A percentile compares a stretch with the other conserved stretches of the same genome.
Evolutionary conservation across 1,140 invertebrate genomes (phyloP).

Genomic region (Heliothis virescens): DNA sequence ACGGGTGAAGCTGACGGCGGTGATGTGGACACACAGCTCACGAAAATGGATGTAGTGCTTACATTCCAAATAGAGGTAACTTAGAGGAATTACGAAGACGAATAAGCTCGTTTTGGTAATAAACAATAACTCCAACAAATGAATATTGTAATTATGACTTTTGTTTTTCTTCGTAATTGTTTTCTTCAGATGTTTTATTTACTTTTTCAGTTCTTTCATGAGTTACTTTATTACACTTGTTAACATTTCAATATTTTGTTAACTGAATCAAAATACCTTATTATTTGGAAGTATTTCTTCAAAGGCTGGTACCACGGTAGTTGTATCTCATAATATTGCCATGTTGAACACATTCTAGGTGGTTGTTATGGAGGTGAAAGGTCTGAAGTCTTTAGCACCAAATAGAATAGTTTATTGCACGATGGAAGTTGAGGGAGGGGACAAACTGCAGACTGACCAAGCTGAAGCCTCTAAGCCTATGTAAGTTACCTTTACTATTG

Average conservation of each 20-base stretch:
- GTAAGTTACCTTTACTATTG: constrained; percentile 86
- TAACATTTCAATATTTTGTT: too few species aligned
- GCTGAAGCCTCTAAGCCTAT: constrained; percentile 99
- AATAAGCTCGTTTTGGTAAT: too few species aligned
- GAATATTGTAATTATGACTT: too few species aligned
- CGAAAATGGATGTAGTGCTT: constrained; percentile 98
- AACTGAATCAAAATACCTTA: too few species aligned
- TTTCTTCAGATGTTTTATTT: too few species aligned
- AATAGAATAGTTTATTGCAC: constrained; percentile 99
- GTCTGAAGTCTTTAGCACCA: constrained; percentile 97
- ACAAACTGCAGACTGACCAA: constrained; percentile 99
- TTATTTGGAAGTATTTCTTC: background rate
- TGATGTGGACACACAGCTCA: constrained; percentile 95
- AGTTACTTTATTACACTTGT: background rate
- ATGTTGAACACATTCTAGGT: constrained; percentile 88
- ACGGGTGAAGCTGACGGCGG: constrained; percentile 94
- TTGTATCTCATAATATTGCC: background rate
- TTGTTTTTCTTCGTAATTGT: too few species aligned
- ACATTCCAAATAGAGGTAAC: constrained; percentile 98
- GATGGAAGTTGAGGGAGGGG: constrained; percentile 99
- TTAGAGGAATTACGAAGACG: constrained; percentile 30
- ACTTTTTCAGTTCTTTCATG: background rate
- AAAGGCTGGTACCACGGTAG: background rate
- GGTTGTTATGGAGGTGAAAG: constrained; percentile 99
- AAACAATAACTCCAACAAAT: too few species aligned